A percentile compares a stretch with the other conserved stretches of the same genome.
Conservation (phyloP, 2,888 invertebrate genomes). For the Rotaria magnacalcarata region DNA sequence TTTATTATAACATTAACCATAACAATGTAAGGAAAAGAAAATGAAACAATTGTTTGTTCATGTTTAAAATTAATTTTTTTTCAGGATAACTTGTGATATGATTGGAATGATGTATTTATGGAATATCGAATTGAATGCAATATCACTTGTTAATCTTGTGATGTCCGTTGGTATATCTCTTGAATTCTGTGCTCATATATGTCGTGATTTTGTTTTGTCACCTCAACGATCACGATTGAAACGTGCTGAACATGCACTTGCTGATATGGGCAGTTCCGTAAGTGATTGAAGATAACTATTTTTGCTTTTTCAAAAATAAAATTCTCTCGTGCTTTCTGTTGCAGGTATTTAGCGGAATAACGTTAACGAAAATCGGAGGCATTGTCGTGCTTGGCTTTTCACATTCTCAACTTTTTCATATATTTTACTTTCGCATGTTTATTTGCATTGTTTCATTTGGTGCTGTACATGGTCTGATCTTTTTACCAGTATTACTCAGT, state of each 20-base stretch:
- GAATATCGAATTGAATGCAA: constrained; percentile 83
- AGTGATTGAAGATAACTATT: constrained; percentile 54
- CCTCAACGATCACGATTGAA: constrained; percentile 67
- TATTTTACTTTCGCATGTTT: constrained; percentile 93
- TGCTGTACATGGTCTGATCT: constrained; percentile 90
- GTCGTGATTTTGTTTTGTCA: constrained; percentile 74
- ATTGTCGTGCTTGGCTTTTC: constrained; percentile 92
- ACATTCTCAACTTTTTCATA: constrained; percentile 90
- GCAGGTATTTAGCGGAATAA: constrained; percentile 89
- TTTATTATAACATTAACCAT: constrained; percentile 37
- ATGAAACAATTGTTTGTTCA: background rate
- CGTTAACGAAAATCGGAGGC: constrained; percentile 92
- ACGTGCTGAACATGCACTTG: constrained; percentile 76
- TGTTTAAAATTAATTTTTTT: constrained; percentile 59
- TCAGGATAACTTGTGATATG: constrained; percentile 76
- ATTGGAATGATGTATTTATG: constrained; percentile 86
- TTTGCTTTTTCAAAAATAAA: background rate
- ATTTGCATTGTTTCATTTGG: constrained; percentile 92
- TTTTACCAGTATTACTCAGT: constrained; percentile 91
- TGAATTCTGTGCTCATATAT: constrained; percentile 95
- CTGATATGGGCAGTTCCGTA: constrained; percentile 86
- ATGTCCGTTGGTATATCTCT: constrained; percentile 97
- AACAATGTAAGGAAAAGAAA: background rate
- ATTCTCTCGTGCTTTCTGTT: background rate
- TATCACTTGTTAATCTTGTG: constrained; percentile 89